phyloP scores from a whole-genome alignment of 2,888 invertebrate genomes.

The Acrobasis repandana region DNA sequence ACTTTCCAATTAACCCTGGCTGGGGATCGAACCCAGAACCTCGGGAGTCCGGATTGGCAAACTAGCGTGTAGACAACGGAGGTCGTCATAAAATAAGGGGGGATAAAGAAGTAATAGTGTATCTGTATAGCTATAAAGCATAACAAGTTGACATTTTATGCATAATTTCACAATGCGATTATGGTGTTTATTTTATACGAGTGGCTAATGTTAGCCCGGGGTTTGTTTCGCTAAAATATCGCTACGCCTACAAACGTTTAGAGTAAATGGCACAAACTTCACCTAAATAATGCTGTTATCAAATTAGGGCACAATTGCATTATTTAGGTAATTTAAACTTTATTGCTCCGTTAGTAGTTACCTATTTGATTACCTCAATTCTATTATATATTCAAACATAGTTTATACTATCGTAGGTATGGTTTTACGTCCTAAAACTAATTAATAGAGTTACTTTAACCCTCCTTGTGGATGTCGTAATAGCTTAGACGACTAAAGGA shows the following conservation, averaged over 20 bases:
- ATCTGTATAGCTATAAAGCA: background rate
- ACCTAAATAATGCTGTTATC: conserved; percentile 3
- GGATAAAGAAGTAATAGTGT: background rate
- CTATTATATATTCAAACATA: background rate
- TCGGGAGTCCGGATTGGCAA: too few species aligned
- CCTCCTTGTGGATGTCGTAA: too few species aligned
- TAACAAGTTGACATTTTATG: background rate
- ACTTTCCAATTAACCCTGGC: too few species aligned
- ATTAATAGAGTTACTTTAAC: too few species aligned
- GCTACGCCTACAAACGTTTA: conserved; percentile 3
- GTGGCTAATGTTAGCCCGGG: conserved; percentile 9
- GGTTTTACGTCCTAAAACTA: too few species aligned
- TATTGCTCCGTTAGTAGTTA: background rate
- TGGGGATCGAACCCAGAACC: too few species aligned
- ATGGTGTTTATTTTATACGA: conserved; percentile 17
- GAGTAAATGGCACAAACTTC: conserved; percentile 10
- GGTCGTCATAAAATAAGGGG: too few species aligned
- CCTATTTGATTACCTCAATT: background rate
- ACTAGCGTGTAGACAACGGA: too few species aligned
- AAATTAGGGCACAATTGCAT: background rate
- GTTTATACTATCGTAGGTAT: too few species aligned
- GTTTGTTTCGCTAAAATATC: background rate
- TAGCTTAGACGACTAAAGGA: too few species aligned
- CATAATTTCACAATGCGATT: conserved; percentile 2
- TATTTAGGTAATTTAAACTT: background rate